Conservation (phyloP, 2,888 invertebrate species). For the Pachycephus smyrnensis region DNA sequence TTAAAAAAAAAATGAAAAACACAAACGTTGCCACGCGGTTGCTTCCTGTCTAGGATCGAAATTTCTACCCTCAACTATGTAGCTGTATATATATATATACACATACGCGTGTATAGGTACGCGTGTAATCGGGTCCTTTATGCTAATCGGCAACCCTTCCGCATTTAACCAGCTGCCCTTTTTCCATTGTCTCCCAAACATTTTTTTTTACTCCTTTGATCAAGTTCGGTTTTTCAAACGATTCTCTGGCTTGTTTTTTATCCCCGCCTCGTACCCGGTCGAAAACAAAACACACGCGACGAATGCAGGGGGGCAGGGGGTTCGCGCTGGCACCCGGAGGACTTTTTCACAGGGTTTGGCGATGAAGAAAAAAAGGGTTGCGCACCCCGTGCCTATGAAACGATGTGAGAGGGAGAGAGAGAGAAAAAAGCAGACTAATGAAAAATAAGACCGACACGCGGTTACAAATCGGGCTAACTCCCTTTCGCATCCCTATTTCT, state of each 20-base stretch:
- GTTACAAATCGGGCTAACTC: slow-evolving; percentile 14
- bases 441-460: slow-evolving; percentile 9
- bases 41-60: neutral
- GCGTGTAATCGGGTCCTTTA: slow-evolving; percentile 62
- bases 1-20: neutral
- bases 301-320: neutral
- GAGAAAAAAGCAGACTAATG: slow-evolving; percentile 1
- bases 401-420: neutral
- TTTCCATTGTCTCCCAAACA: slow-evolving; percentile 46
- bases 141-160: slow-evolving; percentile 64
- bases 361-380: slow-evolving; percentile 1
- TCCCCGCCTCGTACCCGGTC: neutral
- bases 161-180: slow-evolving; percentile 62
- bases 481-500: slow-evolving; percentile 8
- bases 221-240: slow-evolving; percentile 10
- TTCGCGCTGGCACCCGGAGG: neutral
- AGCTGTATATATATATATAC: too few relatives aligned
- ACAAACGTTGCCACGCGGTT: neutral
- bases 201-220: slow-evolving; percentile 12
- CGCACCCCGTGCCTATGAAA: neutral
- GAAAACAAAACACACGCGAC: slow-evolving; percentile 24
- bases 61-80: neutral
- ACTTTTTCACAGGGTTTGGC: neutral
- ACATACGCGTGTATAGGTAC: neutral
- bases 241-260: slow-evolving; percentile 20